A percentile compares a stretch with the other conserved stretches of the same genome.
Conservation (phyloP, 2,113 vertebrate genomes). For the Lycaon pictus region DNA sequence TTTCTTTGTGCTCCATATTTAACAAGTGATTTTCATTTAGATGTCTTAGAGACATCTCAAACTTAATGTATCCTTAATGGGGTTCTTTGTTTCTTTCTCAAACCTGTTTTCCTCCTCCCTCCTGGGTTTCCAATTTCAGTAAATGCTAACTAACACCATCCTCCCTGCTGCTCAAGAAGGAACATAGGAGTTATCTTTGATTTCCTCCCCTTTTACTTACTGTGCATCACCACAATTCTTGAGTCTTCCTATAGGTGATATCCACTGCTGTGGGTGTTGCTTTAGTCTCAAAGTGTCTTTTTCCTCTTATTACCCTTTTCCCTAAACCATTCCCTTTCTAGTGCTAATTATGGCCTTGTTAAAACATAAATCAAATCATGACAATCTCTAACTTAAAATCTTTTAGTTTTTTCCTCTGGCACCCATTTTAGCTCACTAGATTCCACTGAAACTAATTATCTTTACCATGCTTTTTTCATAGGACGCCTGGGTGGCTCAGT, state of each 20-base stretch:
- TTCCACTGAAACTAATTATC: slow-evolving; percentile 22
- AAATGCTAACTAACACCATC: not conserved
- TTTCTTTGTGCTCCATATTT: not conserved
- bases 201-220: not conserved
- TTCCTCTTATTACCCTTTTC: not conserved
- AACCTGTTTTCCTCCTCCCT: not conserved
- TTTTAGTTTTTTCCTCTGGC: not conserved
- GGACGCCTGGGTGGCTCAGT: no score
- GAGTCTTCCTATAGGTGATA: not conserved
- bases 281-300: slow-evolving; percentile 10
- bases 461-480: not conserved
- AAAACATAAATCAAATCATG: not conserved
- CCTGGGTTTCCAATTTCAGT: not conserved
- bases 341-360: not conserved
- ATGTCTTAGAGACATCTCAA: slow-evolving; percentile 3
- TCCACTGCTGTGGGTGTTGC: not conserved
- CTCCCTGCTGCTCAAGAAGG: not conserved
- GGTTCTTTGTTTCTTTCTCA: slow-evolving; percentile 11
- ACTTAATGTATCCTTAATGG: not conserved
- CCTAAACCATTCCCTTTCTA: not conserved
- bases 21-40: not conserved
- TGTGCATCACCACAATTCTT: not conserved
- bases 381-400: slow-evolving; percentile 4
- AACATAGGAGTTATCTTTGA: not conserved
- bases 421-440: not conserved